Evolutionary conservation across 2,797 vertebrate genomes (phyloP), one percentile per base, ranked within the genome.

Genomic region (Cossypha niveicapilla): DNA sequence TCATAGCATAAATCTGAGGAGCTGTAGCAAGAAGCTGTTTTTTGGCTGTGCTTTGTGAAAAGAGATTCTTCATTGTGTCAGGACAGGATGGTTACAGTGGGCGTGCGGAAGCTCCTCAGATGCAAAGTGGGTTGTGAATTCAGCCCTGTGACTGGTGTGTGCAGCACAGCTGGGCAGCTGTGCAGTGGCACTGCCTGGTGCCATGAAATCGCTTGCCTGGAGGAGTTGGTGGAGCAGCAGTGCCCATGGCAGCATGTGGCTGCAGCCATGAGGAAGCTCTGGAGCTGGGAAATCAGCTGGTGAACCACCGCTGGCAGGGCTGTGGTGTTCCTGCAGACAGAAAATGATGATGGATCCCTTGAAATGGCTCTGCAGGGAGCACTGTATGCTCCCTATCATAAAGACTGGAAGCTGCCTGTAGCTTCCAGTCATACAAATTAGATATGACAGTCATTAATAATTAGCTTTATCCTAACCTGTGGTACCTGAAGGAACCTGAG

Each of bases 401-500:
- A 80, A 88, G 93, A 62, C 65, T 86, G 65, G 67, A 81, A 90
- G 70, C 66, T 57, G 65, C 41, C 57, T 39, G 48, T 88, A 71
- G 86, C 88, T 93, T 94, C 66, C 67, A 92, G 70, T 82, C 71
- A 56, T 67, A 70, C 78, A 75, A 93, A 90, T 86, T 53, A 91
- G 74, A 76, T 73, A 44, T 56, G 85, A 87, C 81, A 89, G 85
- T 83, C 72, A 78, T 93, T 92, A 90, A 85, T 85, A 92, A 93
- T 53, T 83, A 86, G 48, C 68, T 93, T 86, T 87, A 47, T 91
- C 61, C 65, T 79, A 71, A 87, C 41, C 30, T 4, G 0, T 4
- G 3, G 34, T 57, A 89, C 72, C 78, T 22, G 6, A 57, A 91
- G 89, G 62, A 72, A 37, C 27, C 41, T 45, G 44, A 74, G 72